Conservation (phyloP, 2,888 invertebrate species). For the Pandemis corylana region DNA sequence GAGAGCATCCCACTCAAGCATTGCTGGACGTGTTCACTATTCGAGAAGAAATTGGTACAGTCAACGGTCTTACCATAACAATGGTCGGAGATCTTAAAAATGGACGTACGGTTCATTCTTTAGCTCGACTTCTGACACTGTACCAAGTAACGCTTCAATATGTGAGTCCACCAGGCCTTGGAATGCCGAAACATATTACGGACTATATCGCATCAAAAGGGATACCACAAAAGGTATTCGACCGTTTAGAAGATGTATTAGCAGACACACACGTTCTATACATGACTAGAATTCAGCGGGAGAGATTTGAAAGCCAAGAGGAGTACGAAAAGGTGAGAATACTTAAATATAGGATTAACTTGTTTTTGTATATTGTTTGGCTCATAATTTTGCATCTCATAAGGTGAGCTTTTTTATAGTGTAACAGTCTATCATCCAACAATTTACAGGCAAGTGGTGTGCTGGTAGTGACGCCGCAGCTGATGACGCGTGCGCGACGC, state of each 20-base stretch:
- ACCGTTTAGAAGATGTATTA: slow-evolving; percentile 93
- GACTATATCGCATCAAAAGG: slow-evolving; percentile 92
- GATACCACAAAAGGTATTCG: slow-evolving; percentile 89
- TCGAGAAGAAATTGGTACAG: slow-evolving; percentile 99
- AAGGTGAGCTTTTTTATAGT: not conserved
- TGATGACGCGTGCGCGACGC: slow-evolving; percentile 97
- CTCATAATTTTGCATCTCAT: not conserved
- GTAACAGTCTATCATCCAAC: not conserved
- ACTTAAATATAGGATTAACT: not conserved
- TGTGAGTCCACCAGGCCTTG: slow-evolving; percentile 93
- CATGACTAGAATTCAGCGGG: slow-evolving; percentile 98
- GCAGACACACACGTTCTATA: slow-evolving; percentile 98
- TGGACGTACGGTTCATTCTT: slow-evolving; percentile 98
- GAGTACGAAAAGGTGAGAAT: slow-evolving; percentile 92
- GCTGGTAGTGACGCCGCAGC: slow-evolving; percentile 95
- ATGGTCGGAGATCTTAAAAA: slow-evolving; percentile 99
- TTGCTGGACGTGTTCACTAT: slow-evolving; percentile 99
- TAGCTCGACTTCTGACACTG: slow-evolving; percentile 95
- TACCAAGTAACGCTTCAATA: slow-evolving; percentile 97
- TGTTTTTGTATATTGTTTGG: not conserved
- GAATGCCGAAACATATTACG: slow-evolving; percentile 95
- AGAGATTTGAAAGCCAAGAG: slow-evolving; percentile 92
- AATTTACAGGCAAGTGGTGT: slow-evolving; percentile 91
- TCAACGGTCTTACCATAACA: slow-evolving; percentile 98
- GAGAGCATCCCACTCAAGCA: slow-evolving; percentile 99